Evolutionary conservation across 2,113 vertebrate species (phyloP).

Genomic region (Hiodon tergisus): DNA sequence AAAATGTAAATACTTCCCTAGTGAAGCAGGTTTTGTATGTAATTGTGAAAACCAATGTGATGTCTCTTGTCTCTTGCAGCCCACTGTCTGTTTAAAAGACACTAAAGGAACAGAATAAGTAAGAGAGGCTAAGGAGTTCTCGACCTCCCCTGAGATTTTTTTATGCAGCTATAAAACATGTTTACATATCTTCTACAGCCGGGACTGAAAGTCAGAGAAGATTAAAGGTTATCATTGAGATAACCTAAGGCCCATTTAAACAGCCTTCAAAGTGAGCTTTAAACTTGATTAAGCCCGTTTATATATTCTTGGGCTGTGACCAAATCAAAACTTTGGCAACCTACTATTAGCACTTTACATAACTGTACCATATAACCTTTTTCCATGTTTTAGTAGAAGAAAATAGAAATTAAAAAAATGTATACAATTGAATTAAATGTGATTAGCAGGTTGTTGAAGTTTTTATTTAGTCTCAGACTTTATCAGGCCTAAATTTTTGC

Average conservation of each 20-base stretch:
- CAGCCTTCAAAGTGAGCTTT: conserved; percentile 43
- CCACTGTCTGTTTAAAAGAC: conserved; percentile 46
- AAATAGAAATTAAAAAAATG: no score
- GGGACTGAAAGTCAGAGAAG: conserved; percentile 43
- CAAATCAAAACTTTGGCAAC: no score
- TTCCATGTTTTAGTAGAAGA: no score
- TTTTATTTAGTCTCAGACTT: conserved; percentile 27
- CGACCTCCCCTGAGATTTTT: conserved; percentile 45
- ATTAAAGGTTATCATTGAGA: conserved; percentile 61
- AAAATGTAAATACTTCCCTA: no score
- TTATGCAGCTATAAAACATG: conserved; percentile 67
- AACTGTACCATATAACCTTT: no score
- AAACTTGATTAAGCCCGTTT: conserved; percentile 24
- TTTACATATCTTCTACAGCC: conserved; percentile 56
- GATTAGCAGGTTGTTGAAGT: neutral
- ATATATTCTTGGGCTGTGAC: neutral
- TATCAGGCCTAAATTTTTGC: neutral
- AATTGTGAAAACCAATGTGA: no score
- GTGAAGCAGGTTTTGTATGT: no score
- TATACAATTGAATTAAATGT: no score
- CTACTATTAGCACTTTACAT: no score
- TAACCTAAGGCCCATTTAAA: conserved; percentile 31
- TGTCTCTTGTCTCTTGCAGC: conserved; percentile 39
- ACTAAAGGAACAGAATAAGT: conserved; percentile 53
- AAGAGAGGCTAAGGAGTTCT: conserved; percentile 48